These are phyloP conservation scores for Oreonectes daqikongensis DNA, from an alignment of 2,797 vertebrate species.

Conservation along the genomic window DNA sequence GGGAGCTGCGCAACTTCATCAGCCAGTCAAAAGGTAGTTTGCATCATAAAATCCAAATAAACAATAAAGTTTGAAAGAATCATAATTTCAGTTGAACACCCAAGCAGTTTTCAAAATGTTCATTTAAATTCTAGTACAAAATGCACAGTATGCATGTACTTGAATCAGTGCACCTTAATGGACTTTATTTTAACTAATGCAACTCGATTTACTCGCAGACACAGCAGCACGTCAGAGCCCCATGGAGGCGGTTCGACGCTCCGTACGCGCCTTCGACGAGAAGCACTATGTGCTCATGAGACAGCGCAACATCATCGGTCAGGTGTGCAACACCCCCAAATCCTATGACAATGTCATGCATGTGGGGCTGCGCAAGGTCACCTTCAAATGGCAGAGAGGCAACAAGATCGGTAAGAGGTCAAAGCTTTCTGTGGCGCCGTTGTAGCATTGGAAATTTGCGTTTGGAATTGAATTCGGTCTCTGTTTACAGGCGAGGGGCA, in stretches of 20 bases:
- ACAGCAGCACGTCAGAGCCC: constrained; percentile 85
- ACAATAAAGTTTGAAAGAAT: no score
- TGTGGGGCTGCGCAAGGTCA: constrained; percentile 96
- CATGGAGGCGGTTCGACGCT: constrained; percentile 89
- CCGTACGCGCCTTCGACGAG: constrained; percentile 90
- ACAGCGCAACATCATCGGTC: constrained; percentile 95
- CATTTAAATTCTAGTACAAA: no score
- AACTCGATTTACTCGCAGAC: constrained; percentile 70
- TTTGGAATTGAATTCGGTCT: not conserved
- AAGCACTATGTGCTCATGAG: constrained; percentile 90
- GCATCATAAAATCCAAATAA: no score
- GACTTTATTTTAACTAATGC: not conserved
- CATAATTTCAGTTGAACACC: no score
- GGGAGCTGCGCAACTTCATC: constrained; percentile 93
- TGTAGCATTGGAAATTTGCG: not conserved
- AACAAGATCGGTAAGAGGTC: constrained; percentile 92
- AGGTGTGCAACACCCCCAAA: constrained; percentile 97
- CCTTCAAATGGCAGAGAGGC: constrained; percentile 99
- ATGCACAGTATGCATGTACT: not conserved
- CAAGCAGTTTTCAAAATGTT: no score
- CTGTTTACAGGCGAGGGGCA: constrained; percentile 89
- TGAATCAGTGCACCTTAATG: not conserved
- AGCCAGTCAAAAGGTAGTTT: constrained; percentile 89
- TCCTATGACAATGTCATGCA: constrained; percentile 98
- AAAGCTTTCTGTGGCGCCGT: no score